Conservation (phyloP, 2,797 vertebrate genomes). For the Spatula clypeata region DNA sequence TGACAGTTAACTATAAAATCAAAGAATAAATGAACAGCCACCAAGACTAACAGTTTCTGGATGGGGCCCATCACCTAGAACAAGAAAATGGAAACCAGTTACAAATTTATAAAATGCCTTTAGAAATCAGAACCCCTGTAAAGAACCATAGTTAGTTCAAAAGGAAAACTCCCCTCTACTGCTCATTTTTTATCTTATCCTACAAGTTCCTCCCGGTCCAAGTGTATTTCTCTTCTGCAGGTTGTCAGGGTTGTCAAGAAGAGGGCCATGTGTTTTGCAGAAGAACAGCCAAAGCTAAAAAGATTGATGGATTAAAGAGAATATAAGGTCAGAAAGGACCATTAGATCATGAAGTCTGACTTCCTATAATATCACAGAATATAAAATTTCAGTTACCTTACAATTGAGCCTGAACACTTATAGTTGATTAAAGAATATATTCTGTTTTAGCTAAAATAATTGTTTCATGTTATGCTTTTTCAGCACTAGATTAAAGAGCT, state of each 20-base stretch:
- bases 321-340: constrained; percentile 13
- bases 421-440: not conserved
- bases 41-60: not conserved
- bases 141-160: not conserved
- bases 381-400: constrained; percentile 24
- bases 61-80: not conserved
- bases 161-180: not conserved
- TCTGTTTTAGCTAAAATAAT: constrained; percentile 4
- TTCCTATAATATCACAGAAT: constrained; percentile 21
- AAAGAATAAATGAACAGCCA: not conserved
- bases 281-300: not conserved
- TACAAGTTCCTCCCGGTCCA: not conserved
- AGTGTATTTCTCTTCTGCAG: not conserved
- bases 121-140: not conserved
- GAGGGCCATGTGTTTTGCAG: constrained; percentile 32
- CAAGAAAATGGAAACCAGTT: constrained; percentile 7
- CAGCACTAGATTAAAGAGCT: constrained; percentile 26
- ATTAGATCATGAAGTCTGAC: constrained; percentile 24
- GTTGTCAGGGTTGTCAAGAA: constrained; percentile 40
- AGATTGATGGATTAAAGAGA: constrained; percentile 21
- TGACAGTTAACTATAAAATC: not conserved
- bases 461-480: constrained; percentile 19
- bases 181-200: constrained; percentile 34
- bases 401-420: constrained; percentile 38
- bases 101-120: constrained; percentile 7